Evolutionary conservation across 1,140 invertebrate genomes (phyloP), one percentile per base, ranked within the genome.

Genomic region (Drosophila oshimai): DNA sequence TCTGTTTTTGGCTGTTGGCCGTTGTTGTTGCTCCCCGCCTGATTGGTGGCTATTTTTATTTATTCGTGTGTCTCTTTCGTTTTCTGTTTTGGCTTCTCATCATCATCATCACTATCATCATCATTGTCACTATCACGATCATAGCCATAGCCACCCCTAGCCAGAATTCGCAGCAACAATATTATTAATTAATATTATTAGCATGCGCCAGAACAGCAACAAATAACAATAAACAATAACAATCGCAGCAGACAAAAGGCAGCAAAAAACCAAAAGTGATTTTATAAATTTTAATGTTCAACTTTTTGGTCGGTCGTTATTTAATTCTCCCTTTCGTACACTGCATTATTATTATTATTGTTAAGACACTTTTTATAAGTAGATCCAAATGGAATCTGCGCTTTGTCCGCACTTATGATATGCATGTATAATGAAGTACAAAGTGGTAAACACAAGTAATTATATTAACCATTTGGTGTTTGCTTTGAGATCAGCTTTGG

Each of bases 171-270:
- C 74, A 74, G 74, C 36, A 61, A 74, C 77, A 81, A 74, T 81
- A 74, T 70, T 77, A 88, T 87, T 81, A 87, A 87, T 87, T 87
- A 88, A 88, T 87, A 87, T 87, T 88, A 77, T 81, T 88, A 87
- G 76, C 81, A 87, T 86, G 81, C 87, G 76, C 71, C 69, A 64
- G 33, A 46, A 51, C 26, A 51, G 31, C 36, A 69, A 54, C 64
- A 75, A 53, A 36, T 54, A 64, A 64, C 64, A 67, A 69, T 44
- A 64, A 64, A 65, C 51, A 67, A 67, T 68, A 62, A 60, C 58
- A 62, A 62, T 26, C 28, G 28, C 12, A 45, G 9, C 22, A 3
- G 24, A 6, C 36, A 33, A 55, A 22, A 50, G 44, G 12, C 53
- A 51, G 13, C 65, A 39, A 41, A 57, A 86, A 86, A 81, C 74